phyloP scores from a whole-genome alignment of 2,888 invertebrate genomes.

The Chrysotoxum bicinctum region DNA sequence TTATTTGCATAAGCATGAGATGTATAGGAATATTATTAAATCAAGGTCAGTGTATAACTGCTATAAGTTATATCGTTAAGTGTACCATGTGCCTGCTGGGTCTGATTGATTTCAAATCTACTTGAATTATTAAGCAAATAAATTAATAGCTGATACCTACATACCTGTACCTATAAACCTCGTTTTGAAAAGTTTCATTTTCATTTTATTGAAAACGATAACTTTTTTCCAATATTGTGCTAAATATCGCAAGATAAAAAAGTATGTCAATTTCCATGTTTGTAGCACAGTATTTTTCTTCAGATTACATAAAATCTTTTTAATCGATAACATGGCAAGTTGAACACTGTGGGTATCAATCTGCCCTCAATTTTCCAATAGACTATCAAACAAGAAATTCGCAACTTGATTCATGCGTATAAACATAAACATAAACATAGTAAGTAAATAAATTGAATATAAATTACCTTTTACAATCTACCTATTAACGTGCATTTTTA shows the following conservation, averaged over 20 bases:
- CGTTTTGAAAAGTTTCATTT: background rate
- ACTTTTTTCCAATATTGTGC: background rate
- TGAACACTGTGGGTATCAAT: background rate
- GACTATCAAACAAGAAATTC: background rate
- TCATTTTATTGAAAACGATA: background rate
- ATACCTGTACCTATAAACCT: background rate
- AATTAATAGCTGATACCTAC: background rate
- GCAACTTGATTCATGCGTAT: background rate
- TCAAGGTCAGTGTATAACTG: background rate
- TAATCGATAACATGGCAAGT: background rate
- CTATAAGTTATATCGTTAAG: background rate
- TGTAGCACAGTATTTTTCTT: background rate
- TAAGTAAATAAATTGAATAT: background rate
- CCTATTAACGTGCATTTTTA: background rate
- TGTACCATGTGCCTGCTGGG: background rate
- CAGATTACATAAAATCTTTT: constrained; percentile 3
- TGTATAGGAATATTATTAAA: background rate
- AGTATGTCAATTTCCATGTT: constrained; percentile 1
- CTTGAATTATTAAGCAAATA: background rate
- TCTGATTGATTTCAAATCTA: background rate
- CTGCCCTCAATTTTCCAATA: background rate
- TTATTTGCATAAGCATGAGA: background rate
- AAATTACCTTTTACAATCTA: background rate
- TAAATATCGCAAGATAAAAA: background rate
- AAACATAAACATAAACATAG: too few relatives aligned